Base-by-base conservation (phyloP, 2,888 invertebrate genomes). In the Drosophila fulvimacula region DNA sequence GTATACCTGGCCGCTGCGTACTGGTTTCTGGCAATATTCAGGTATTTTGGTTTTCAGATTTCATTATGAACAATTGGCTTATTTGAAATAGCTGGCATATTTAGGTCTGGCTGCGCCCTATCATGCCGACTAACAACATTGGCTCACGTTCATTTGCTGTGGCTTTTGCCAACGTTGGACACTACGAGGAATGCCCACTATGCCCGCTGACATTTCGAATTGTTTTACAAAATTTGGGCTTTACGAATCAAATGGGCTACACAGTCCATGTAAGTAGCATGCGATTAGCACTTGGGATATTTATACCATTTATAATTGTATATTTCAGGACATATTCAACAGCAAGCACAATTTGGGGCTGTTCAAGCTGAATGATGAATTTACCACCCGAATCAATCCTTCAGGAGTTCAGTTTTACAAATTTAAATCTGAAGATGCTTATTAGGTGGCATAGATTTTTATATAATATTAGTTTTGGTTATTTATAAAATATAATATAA, bases 1-100 rank as follows among this genome's bases (percentile, higher is more conserved):
- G 95, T 3, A 93, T 94, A 58, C 94, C 95, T 88, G 96, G 95
- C 3, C 88, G 88, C 55, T 91, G 94, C 49, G 75, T 93, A 17
- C 71, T 90, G 30, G 89, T 88, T 51, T 93, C 92, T 67, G 90
- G 79, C 30, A 76, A 86, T 27, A 82, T 92, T 34, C 90, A 92
- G 82, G 91, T 52, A 52, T 91, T 67, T 17, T 17, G 17, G 2
- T 13, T 42, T 6, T 7, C 30, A 11, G 1, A 19, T 27, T 32
- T n/a, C n/a, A n/a, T n/a, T 15, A 2, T 13, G 49, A 19, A 21
- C 1, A 32, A 4, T 3, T 32, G n/a, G 13, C 0, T 41, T 13
- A 5, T 1, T 39, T 10, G 10, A 10, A 19, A 21, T 38, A 32
- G 11, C 19, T n/a, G 5, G 6, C 9, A 11, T 5, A 15, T 48